Evolutionary conservation across 1,140 invertebrate species (phyloP), one percentile per base, ranked within the genome.

Genomic region (Drosophila carrolli): DNA sequence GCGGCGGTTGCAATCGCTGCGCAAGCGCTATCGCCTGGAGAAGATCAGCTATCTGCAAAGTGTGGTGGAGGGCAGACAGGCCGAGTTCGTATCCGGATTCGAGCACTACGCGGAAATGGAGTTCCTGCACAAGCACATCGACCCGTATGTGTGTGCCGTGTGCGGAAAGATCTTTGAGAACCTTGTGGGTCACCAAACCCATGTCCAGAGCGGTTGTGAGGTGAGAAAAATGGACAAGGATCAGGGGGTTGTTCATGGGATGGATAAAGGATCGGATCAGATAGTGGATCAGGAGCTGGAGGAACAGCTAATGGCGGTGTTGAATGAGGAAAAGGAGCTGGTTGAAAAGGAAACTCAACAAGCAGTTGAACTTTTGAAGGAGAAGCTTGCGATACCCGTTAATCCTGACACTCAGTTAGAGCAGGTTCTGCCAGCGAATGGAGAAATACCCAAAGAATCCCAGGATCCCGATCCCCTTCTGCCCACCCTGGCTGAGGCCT

Each of bases 101-200:
- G 78, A 88, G 40, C 86, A 84, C 48, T 91, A 88, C 47, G 56
- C 50, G 0, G 77, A 81, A 14, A 88, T 91, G 80, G 75, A 88
- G 35, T 91, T 91, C 6, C 72, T 91, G 5, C 75, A 90, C 54
- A 84, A 91, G 38, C 90, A 91, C 16, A 91, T 91, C 11, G 85
- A 90, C 62, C 90, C 90, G 0, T 88, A 90, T 58, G 77, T 91
- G 5, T 91, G 90, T 35, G 80, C 81, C 0, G 72, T 71, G 6
- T 91, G 90, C 37, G 80, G 78, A 23, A 78, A 84, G 46, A 91
- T 91, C 60, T 91, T 91, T 43, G 88, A 88, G 55, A 91, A 85
- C 48, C 65, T 91, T 23, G 40, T 70, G 5, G 37, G 65, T 1
- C 88, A 84, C 58, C 75, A 81, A 43, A 14, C 51, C 11, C 89